Conservation (phyloP, 2,113 vertebrate genomes). For the Martes martes region DNA sequence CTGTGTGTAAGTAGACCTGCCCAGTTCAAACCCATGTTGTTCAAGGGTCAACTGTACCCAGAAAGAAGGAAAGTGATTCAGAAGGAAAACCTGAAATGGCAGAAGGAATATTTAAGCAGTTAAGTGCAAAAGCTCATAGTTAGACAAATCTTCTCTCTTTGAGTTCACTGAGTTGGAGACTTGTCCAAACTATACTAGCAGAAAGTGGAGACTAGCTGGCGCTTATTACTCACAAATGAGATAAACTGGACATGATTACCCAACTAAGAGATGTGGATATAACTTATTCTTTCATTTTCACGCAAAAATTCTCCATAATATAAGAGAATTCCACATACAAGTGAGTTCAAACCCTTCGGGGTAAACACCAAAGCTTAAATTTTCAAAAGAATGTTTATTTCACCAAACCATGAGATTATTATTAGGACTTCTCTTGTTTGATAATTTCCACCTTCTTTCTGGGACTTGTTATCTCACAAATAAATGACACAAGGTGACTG, state of each 20-base stretch:
- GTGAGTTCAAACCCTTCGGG: not conserved
- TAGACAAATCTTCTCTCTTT: not conserved
- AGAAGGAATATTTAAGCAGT: not conserved
- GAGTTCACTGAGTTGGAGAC: not conserved
- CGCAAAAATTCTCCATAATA: not conserved
- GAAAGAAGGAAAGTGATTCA: not conserved
- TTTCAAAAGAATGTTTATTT: not conserved
- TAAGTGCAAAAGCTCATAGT: not conserved
- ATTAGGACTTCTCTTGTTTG: not conserved
- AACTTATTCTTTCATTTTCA: slow-evolving; percentile 28
- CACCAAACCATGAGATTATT: not conserved
- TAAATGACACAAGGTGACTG: not conserved
- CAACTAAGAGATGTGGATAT: not conserved
- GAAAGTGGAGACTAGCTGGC: not conserved
- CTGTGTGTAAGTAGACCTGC: not conserved
- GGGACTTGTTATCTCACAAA: not conserved
- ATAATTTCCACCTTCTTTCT: not conserved
- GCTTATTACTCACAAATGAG: not conserved
- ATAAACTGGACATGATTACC: not conserved
- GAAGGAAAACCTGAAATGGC: not conserved
- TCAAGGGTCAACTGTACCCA: not conserved
- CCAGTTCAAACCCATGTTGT: not conserved
- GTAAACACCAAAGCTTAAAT: not conserved
- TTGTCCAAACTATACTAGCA: not conserved
- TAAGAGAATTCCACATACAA: not conserved